phyloP scores from a whole-genome alignment of 1,140 invertebrate species.

The Polypedilum pembai region DNA sequence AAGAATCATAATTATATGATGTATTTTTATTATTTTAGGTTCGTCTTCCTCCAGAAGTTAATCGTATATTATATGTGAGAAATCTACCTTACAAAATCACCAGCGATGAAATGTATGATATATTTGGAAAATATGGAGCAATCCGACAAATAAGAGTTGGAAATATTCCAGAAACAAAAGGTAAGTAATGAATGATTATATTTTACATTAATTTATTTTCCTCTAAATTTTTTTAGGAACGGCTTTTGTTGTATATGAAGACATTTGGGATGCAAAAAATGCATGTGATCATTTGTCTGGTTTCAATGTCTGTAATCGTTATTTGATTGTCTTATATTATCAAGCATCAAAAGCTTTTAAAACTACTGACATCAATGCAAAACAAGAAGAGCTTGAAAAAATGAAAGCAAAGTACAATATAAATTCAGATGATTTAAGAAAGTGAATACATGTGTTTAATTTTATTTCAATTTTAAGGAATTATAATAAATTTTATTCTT shows the following conservation, averaged over 20 bases:
- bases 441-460: conserved; percentile 36
- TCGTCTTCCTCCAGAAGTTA: conserved; percentile 95
- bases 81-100: conserved; percentile 99
- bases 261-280: conserved; percentile 99
- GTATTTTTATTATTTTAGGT: conserved; percentile 57
- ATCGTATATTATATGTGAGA: conserved; percentile 91
- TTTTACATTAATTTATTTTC: too few relatives aligned
- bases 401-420: conserved; percentile 90
- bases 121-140: conserved; percentile 99
- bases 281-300: conserved; percentile 98
- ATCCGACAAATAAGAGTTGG: conserved; percentile 97
- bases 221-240: conserved; percentile 61
- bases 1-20: conserved; percentile 30
- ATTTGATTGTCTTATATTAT: conserved; percentile 96
- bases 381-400: conserved; percentile 93
- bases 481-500: neutral
- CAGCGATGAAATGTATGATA: conserved; percentile 99
- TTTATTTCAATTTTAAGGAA: neutral
- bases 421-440: conserved; percentile 46
- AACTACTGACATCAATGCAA: conserved; percentile 92
- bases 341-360: conserved; percentile 93
- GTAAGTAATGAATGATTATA: too few relatives aligned
- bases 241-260: conserved; percentile 98
- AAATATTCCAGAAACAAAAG: conserved; percentile 91
- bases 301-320: conserved; percentile 98